A percentile compares a stretch with the other conserved stretches of the same genome.
Evolutionary conservation across 2,888 invertebrate genomes (phyloP).

Genomic region (Sarcophaga carnaria): DNA sequence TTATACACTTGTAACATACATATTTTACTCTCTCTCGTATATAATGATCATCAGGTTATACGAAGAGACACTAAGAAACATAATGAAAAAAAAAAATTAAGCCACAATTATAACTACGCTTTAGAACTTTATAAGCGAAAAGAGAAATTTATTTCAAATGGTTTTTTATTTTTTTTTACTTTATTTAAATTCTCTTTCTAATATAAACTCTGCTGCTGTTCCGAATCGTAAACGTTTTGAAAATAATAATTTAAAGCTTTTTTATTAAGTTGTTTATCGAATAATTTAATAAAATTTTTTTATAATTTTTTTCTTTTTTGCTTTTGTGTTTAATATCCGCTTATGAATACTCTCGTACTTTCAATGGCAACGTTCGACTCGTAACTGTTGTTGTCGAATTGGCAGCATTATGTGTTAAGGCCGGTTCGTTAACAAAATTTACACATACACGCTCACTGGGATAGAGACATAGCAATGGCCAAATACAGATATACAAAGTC

Average conservation of each 20-base stretch:
- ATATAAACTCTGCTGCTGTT: not conserved
- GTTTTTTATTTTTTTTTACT: conserved; percentile 4
- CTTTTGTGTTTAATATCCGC: conserved; percentile 51
- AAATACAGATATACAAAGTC: not conserved
- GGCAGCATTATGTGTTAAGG: conserved; percentile 56
- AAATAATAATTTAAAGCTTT: not conserved
- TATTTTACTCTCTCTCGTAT: not conserved
- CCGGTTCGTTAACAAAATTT: conserved; percentile 58
- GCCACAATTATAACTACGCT: not conserved
- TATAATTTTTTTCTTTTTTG: not conserved
- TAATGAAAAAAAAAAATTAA: not conserved
- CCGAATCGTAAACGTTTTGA: not conserved
- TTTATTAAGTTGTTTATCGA: conserved; percentile 23
- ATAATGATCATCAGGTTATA: not conserved
- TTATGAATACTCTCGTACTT: conserved; percentile 67
- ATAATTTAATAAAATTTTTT: conserved; percentile 1
- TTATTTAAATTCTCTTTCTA: not conserved
- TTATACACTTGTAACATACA: not conserved
- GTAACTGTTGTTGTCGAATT: conserved; percentile 69
- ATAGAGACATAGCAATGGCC: not conserved
- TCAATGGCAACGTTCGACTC: conserved; percentile 70
- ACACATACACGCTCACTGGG: not conserved
- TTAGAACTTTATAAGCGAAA: not conserved
- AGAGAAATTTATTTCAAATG: conserved; percentile 10
- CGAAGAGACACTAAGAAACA: not conserved